A percentile compares a stretch with the other conserved stretches of the same genome.
These are phyloP conservation scores for Junonia oenone DNA, from an alignment of 2,888 invertebrate species.

Conservation along the genomic window DNA sequence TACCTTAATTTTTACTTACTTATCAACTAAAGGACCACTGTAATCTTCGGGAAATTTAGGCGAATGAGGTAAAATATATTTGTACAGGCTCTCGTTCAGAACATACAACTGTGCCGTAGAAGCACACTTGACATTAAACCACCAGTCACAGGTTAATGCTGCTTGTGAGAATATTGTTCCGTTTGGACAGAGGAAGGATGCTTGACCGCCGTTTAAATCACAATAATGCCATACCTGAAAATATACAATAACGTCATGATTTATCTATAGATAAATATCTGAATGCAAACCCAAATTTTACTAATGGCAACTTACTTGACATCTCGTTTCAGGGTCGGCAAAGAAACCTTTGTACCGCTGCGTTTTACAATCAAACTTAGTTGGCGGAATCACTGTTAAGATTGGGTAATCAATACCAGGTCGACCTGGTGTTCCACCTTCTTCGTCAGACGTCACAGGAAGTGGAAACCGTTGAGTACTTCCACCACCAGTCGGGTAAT, in stretches of 20 bases:
- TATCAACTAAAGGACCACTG: conserved; percentile 91
- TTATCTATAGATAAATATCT: too few relatives aligned
- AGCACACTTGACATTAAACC: conserved; percentile 94
- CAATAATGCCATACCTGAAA: conserved; percentile 94
- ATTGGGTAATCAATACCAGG: conserved; percentile 91
- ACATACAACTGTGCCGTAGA: conserved; percentile 92
- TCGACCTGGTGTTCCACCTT: conserved; percentile 81
- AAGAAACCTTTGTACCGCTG: conserved; percentile 95
- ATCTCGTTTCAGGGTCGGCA: conserved; percentile 91
- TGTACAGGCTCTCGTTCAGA: conserved; percentile 91
- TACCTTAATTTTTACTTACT: conserved; percentile 64
- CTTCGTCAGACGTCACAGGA: conserved; percentile 68
- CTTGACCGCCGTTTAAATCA: conserved; percentile 93
- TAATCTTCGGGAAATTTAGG: conserved; percentile 95
- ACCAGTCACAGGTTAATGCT: conserved; percentile 93
- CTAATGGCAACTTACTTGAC: conserved; percentile 82
- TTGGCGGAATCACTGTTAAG: conserved; percentile 85
- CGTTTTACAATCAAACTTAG: conserved; percentile 88
- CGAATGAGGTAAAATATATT: conserved; percentile 90
- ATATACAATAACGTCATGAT: neutral
- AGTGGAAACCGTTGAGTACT: conserved; percentile 63
- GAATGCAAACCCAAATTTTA: neutral
- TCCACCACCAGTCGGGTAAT: conserved; percentile 42
- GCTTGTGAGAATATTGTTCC: conserved; percentile 95
- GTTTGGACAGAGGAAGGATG: conserved; percentile 93